phyloP scores from a whole-genome alignment of 2,888 invertebrate genomes.

The Cloeon dipterum region DNA sequence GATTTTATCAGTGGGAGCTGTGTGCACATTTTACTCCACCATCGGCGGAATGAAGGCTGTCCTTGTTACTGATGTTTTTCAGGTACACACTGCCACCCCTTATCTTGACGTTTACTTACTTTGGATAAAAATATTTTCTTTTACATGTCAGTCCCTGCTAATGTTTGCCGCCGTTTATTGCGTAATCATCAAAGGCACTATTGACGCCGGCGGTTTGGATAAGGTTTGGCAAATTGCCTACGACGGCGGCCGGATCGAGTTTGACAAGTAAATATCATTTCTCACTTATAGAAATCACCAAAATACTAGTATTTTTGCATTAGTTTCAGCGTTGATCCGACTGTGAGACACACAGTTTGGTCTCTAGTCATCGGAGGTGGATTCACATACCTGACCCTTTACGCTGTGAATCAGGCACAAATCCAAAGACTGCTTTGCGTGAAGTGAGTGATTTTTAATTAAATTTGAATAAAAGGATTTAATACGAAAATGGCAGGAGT shows the following conservation, averaged over 20 bases:
- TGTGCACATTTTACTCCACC: constrained; percentile 69
- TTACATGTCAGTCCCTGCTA: constrained; percentile 21
- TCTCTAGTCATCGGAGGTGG: constrained; percentile 57
- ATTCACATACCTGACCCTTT: constrained; percentile 55
- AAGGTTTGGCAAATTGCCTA: constrained; percentile 47
- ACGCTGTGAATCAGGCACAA: constrained; percentile 74
- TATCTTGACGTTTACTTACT: no score
- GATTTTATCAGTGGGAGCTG: constrained; percentile 46
- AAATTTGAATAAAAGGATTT: neutral
- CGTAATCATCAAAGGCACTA: constrained; percentile 47
- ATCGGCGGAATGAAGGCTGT: constrained; percentile 85
- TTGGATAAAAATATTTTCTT: no score
- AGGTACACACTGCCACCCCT: no score
- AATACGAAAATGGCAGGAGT: constrained; percentile 20
- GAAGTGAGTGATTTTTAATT: constrained; percentile 14
- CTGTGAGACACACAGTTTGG: constrained; percentile 64
- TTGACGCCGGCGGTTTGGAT: constrained; percentile 41
- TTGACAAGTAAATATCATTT: constrained; percentile 15
- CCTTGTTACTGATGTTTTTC: constrained; percentile 60
- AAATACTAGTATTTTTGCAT: neutral
- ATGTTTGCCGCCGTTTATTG: constrained; percentile 69
- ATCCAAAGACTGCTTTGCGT: constrained; percentile 25
- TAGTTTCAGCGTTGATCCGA: constrained; percentile 57
- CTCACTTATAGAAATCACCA: neutral
- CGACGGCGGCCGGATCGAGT: constrained; percentile 41